phyloP scores from a whole-genome alignment of 2,113 vertebrate genomes.

The Dinomys branickii region DNA sequence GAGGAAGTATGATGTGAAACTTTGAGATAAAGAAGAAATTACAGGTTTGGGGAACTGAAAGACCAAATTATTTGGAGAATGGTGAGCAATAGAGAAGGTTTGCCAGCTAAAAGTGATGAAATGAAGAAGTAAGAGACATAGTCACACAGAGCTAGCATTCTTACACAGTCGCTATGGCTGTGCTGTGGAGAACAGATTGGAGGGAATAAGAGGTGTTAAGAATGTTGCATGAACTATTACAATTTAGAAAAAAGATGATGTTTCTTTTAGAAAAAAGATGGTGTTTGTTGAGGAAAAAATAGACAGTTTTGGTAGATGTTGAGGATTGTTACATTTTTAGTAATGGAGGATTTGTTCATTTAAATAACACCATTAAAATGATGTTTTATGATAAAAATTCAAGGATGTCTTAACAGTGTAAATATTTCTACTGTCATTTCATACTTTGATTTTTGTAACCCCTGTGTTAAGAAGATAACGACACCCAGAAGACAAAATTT shows the following conservation, averaged over 20 bases:
- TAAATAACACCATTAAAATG: neutral
- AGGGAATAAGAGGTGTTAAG: neutral
- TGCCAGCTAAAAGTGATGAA: neutral
- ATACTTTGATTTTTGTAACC: neutral
- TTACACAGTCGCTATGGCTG: neutral
- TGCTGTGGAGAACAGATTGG: neutral
- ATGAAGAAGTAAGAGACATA: neutral
- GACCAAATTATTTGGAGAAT: neutral
- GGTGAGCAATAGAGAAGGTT: neutral
- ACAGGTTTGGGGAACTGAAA: neutral
- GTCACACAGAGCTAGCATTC: neutral
- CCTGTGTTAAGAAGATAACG: neutral
- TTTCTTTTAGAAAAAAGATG: neutral
- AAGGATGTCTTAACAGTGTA: neutral
- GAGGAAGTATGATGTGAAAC: neutral
- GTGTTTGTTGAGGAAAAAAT: fast-evolving
- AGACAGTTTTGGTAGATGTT: neutral
- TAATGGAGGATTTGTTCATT: neutral
- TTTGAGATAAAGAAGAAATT: neutral
- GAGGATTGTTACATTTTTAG: neutral
- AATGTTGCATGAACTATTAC: neutral
- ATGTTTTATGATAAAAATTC: neutral
- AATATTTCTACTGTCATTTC: neutral
- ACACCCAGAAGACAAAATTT: neutral
- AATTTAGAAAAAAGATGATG: neutral